These are phyloP conservation scores for Danio choprae DNA, from an alignment of 2,797 vertebrate species.

Conservation along the genomic window DNA sequence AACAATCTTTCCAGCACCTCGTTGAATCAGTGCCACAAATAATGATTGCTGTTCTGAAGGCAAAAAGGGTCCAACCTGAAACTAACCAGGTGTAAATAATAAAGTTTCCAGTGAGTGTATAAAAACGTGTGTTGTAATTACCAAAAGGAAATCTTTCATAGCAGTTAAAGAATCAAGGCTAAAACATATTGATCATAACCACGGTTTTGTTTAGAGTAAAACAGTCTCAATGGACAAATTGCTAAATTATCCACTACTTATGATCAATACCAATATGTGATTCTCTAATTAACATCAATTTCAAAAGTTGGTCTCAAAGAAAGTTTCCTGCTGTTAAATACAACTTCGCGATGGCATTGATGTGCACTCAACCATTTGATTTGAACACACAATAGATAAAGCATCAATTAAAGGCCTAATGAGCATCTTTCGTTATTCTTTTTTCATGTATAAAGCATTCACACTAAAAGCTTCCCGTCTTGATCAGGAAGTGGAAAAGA, in stretches of 20 bases:
- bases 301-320: background rate
- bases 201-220: background rate
- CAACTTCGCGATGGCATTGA: background rate
- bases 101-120: no score
- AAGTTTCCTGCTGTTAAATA: background rate
- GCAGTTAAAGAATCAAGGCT: background rate
- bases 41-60: no score
- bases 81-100: no score
- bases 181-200: background rate
- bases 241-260: no score
- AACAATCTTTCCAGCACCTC: no score
- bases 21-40: no score
- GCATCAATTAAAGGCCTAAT: background rate
- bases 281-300: background rate
- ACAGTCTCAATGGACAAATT: background rate
- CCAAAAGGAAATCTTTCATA: background rate
- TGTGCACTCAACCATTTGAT: background rate
- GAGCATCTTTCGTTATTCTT: background rate
- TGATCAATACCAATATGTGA: background rate
- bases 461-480: slow-evolving; percentile 3
- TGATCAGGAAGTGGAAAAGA: background rate
- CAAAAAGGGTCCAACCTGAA: no score
- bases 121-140: background rate
- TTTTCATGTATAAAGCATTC: background rate
- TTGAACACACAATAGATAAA: slow-evolving; percentile 5